Base-by-base conservation (phyloP, 2,797 vertebrate genomes). In the Notolabrus celidotus region DNA sequence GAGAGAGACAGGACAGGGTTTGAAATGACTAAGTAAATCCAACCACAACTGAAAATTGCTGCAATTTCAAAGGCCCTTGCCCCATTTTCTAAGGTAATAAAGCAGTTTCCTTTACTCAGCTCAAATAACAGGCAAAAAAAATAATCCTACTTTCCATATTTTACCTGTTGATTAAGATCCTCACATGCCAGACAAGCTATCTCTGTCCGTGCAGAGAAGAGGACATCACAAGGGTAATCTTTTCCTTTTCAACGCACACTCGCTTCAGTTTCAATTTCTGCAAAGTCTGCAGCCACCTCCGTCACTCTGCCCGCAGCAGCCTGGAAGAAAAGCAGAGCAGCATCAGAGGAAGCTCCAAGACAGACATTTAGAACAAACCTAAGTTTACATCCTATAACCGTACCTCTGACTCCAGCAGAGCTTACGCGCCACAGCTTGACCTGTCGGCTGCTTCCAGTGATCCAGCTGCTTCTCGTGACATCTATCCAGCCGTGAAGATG, bases 321-420 rank as follows among this genome's bases (percentile, higher is more conserved):
- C 97, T 97, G 64, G 9, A 58, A 74, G 68, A 58, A 43, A 56
- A 25, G 50, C 14, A 73, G 5, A 29, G 22, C 5, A 20, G 27
- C 10, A 71, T 66, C 14, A 50, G 54, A 74, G 12, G 20, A 16
- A 14, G 2, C 3, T 20, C 43, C 10, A 9, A 12, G 14, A 36
- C 5, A 49, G 12, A n/a, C 5, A 9, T 25, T 9, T 53, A 47
- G 61, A 54, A 60, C n/a, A 39, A 0, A 2, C 17, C 22, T 19
- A 45, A 39, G 16, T 16, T 43, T 53, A 6, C 19, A 43, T 61
- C 23, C 16, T 0, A 20, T 60, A 19, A 25, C 33, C 19, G 12
- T 88, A 99, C 98, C 96, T 94, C 92, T 88, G 92, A 95, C 46
- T 96, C 94, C 70, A 89, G 79, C 63, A 96, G 87, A 0, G 82